Percentiles rank a stretch among this genome's conserved stretches.
Conservation (phyloP, 2,888 invertebrate genomes). For the Chironomus riparius region DNA sequence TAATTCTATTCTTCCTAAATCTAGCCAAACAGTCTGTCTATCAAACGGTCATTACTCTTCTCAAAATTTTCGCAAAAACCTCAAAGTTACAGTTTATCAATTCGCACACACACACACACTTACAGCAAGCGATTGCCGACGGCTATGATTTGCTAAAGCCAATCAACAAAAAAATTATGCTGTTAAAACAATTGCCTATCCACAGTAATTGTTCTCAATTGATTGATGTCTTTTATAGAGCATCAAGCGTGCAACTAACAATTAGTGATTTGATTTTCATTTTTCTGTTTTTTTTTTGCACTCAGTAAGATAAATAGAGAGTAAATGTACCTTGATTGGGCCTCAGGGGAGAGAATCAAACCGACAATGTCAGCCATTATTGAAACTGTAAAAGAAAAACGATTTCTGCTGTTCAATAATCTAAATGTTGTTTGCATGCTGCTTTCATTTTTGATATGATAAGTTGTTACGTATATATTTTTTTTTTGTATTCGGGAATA, state of each 20-base stretch:
- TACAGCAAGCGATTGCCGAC: background rate
- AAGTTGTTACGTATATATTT: too few relatives aligned
- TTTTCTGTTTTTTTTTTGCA: too few relatives aligned
- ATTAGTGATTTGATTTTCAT: background rate
- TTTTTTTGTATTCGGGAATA: too few relatives aligned
- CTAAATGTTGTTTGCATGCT: background rate
- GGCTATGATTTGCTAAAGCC: background rate
- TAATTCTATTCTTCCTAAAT: too few relatives aligned
- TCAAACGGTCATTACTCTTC: too few relatives aligned
- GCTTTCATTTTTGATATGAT: background rate
- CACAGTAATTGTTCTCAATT: background rate
- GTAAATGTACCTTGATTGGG: background rate
- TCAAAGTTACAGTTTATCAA: too few relatives aligned
- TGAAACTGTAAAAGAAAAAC: too few relatives aligned
- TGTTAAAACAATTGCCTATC: conserved; percentile 12
- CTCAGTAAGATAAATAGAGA: background rate
- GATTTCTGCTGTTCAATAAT: too few relatives aligned
- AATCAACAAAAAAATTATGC: conserved; percentile 7
- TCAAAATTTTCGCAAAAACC: too few relatives aligned
- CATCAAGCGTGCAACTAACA: background rate
- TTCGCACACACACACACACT: too few relatives aligned
- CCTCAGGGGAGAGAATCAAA: background rate
- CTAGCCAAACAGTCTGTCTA: too few relatives aligned
- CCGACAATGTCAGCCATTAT: background rate
- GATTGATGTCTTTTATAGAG: background rate